Evolutionary conservation across 1,140 invertebrate species (phyloP), one percentile per base, ranked within the genome.

Genomic region (Drosophila arawakana): DNA sequence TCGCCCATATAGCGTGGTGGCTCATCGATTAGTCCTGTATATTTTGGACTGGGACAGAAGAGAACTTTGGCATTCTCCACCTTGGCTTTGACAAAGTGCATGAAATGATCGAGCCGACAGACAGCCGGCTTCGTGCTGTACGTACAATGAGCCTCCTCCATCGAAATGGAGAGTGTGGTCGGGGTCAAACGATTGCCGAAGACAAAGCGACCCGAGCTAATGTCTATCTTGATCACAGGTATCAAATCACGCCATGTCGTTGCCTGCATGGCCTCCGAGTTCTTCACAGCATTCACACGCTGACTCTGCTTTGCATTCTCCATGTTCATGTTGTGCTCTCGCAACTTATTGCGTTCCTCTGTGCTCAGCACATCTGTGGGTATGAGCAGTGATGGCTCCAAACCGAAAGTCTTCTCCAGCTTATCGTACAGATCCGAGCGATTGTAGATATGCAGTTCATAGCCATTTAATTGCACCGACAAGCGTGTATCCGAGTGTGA

Each of bases 111-210:
- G 66, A 98, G 94, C 50, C 95, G 96, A 1, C 97, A 98, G 0
- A 97, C 97, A 0, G 98, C 97, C 4, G 97, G 97, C 92, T 98
- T 98, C 5, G 98, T 99, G 43, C 98, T 98, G 92, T 99, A 99
- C 11, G 97, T 96, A 92, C 98, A 96, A 91, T 99, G 97, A 34
- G 97, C 96, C 93, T 99, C 98, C 93, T 99, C 98, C 52, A 99
- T 96, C 66, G 96, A 97, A 78, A 99, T 95, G 7, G 97, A 97
- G 34, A 99, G 93, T 2, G 98, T 98, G 11, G 97, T 98, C 0
- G 98, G 98, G 6, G 99, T 95, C 61, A 99, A 93, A 44, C 97
- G 95, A 93, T 99, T 99, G n/a, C 98, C 98, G 94, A 99, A 99
- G 11, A 99, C 97, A 69, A 99, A 93, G 71, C 98, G 95, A 57